Conservation (phyloP, 2,113 vertebrate species). For the Salvator merianae region DNA sequence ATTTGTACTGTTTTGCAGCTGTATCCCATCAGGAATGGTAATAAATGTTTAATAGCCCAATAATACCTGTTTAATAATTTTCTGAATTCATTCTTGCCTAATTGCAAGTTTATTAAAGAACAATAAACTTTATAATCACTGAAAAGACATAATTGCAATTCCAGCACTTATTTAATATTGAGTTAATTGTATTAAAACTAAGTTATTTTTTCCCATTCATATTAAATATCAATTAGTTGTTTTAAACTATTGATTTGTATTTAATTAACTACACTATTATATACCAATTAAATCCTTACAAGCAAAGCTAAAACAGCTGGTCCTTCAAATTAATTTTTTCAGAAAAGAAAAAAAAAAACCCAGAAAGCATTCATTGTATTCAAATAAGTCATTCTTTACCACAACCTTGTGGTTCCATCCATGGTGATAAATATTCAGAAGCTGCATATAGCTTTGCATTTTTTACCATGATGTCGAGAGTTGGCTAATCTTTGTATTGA, state of each 20-base stretch:
- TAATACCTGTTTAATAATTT: conserved; percentile 79
- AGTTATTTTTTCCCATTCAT: conserved; percentile 71
- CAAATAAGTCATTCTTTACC: conserved; percentile 54
- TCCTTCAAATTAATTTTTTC: conserved; percentile 69
- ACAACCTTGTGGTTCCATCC: conserved; percentile 24
- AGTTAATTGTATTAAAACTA: conserved; percentile 76
- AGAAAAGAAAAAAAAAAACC: conserved; percentile 30
- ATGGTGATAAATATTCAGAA: neutral
- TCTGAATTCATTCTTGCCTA: conserved; percentile 67
- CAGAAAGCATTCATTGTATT: conserved; percentile 53
- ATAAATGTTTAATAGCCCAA: conserved; percentile 75
- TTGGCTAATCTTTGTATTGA: neutral
- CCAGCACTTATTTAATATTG: conserved; percentile 77
- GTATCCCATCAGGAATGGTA: conserved; percentile 67
- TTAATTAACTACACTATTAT: conserved; percentile 83
- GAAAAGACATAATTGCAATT: conserved; percentile 73
- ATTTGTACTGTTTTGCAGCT: conserved; percentile 39
- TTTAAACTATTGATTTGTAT: conserved; percentile 83
- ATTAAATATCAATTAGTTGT: conserved; percentile 83
- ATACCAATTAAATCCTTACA: conserved; percentile 80
- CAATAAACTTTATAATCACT: conserved; percentile 74
- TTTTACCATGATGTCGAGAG: neutral
- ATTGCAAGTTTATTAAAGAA: conserved; percentile 79
- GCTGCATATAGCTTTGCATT: neutral
- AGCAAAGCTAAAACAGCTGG: conserved; percentile 76